These are phyloP conservation scores for Catotricha subobsoleta DNA, from an alignment of 2,888 invertebrate species.

Conservation along the genomic window DNA sequence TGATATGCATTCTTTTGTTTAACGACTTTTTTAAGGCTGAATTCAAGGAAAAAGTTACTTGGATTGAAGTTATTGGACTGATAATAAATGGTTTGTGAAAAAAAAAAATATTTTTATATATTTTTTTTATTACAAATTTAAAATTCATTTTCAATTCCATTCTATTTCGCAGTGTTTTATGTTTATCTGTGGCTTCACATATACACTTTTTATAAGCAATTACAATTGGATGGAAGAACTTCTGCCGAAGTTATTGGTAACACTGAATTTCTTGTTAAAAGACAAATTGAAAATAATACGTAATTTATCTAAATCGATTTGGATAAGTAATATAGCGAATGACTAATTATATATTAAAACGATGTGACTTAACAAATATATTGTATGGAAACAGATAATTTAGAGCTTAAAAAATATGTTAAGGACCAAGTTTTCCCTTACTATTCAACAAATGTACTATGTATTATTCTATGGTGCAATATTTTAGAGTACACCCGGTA, in stretches of 20 bases:
- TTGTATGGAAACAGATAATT: too few species aligned
- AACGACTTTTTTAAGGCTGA: background rate
- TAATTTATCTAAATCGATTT: too few species aligned
- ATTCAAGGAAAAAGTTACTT: background rate
- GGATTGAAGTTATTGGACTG: background rate
- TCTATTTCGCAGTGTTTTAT: background rate
- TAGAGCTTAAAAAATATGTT: too few species aligned
- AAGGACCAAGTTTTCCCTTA: too few species aligned
- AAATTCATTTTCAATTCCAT: background rate
- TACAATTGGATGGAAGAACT: conserved; percentile 2
- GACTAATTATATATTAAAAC: too few species aligned
- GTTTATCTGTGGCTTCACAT: background rate
- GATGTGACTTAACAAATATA: too few species aligned
- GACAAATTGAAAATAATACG: background rate
- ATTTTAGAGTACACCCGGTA: too few species aligned
- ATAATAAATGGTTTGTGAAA: background rate
- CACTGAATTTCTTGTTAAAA: background rate
- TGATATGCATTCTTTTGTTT: background rate
- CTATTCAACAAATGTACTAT: too few species aligned
- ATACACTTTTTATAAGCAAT: background rate
- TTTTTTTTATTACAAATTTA: background rate
- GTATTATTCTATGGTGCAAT: too few species aligned
- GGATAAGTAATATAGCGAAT: too few species aligned
- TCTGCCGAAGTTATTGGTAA: background rate
- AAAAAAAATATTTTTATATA: background rate